Evolutionary conservation across 2,797 vertebrate genomes (phyloP).

Genomic region (Melanotaenia trifasciata): DNA sequence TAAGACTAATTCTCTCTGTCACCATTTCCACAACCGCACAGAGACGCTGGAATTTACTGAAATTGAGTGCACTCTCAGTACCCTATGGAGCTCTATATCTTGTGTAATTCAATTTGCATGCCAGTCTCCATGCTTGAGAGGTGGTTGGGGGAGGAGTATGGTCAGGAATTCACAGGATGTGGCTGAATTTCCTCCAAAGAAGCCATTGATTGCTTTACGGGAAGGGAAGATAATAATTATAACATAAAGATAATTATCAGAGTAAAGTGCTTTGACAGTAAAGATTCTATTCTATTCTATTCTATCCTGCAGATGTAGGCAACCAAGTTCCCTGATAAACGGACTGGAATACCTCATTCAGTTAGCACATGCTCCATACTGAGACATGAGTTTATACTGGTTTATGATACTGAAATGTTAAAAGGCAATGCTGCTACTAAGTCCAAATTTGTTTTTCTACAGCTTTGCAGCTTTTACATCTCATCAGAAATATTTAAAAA

Average conservation of each 20-base stretch:
- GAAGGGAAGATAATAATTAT: slow-evolving; percentile 60
- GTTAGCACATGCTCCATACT: background rate
- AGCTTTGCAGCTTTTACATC: background rate
- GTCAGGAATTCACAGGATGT: slow-evolving; percentile 30
- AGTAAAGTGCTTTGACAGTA: too few relatives aligned
- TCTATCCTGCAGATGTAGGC: slow-evolving; percentile 37
- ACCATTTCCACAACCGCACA: slow-evolving; percentile 21
- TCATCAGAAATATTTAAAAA: background rate
- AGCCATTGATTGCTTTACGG: slow-evolving; percentile 39
- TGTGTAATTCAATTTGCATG: slow-evolving; percentile 77
- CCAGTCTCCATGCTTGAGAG: slow-evolving; percentile 46
- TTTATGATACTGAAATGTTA: background rate
- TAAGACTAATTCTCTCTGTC: slow-evolving; percentile 34
- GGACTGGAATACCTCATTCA: slow-evolving; percentile 11
- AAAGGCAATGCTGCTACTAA: background rate
- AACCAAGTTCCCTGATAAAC: slow-evolving; percentile 28
- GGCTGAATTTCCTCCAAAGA: slow-evolving; percentile 42
- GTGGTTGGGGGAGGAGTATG: slow-evolving; percentile 43
- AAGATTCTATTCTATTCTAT: background rate
- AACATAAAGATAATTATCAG: slow-evolving; percentile 55
- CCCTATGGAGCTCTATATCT: slow-evolving; percentile 61
- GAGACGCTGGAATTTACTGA: slow-evolving; percentile 44
- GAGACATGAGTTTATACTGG: background rate
- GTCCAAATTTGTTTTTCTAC: background rate
- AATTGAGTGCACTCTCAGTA: slow-evolving; percentile 44